Percentiles rank a stretch among this genome's conserved stretches.
These are phyloP conservation scores for Sarcophaga carnaria DNA, from an alignment of 2,888 invertebrate species.

Conservation along the genomic window DNA sequence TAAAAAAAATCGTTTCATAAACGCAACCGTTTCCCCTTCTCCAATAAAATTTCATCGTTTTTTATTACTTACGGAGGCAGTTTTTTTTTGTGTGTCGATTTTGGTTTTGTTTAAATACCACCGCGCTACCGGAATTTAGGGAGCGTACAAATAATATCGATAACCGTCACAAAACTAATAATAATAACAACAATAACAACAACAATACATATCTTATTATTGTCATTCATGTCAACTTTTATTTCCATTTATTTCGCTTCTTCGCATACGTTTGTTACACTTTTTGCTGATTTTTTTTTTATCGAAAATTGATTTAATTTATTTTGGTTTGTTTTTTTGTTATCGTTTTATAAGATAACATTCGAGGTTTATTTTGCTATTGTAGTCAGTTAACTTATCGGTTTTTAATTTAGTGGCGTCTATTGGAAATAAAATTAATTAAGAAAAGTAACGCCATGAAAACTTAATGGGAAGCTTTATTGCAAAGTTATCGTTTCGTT, in stretches of 20 bases:
- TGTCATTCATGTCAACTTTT: not conserved
- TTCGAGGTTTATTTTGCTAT: too few relatives aligned
- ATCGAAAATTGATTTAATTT: too few relatives aligned
- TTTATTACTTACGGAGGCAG: conserved; percentile 43
- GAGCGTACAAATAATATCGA: not conserved
- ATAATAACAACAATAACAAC: not conserved
- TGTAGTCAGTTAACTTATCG: too few relatives aligned
- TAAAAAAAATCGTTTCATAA: not conserved
- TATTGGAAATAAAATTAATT: too few relatives aligned
- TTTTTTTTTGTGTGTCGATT: not conserved
- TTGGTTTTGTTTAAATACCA: not conserved
- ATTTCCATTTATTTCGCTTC: not conserved
- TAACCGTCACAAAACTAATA: not conserved
- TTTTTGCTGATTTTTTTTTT: too few relatives aligned
- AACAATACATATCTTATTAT: not conserved
- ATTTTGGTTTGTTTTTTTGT: too few relatives aligned
- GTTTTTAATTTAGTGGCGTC: too few relatives aligned
- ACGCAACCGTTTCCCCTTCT: not conserved
- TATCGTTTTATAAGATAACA: too few relatives aligned
- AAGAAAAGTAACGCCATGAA: too few relatives aligned
- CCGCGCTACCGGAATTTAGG: not conserved
- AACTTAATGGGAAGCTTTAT: too few relatives aligned
- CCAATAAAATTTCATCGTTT: conserved; percentile 31
- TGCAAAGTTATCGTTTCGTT: too few relatives aligned
- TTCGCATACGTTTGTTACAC: not conserved